Base-by-base conservation (phyloP, 1,140 invertebrate species). In the Macrosteles quadrilineatus region DNA sequence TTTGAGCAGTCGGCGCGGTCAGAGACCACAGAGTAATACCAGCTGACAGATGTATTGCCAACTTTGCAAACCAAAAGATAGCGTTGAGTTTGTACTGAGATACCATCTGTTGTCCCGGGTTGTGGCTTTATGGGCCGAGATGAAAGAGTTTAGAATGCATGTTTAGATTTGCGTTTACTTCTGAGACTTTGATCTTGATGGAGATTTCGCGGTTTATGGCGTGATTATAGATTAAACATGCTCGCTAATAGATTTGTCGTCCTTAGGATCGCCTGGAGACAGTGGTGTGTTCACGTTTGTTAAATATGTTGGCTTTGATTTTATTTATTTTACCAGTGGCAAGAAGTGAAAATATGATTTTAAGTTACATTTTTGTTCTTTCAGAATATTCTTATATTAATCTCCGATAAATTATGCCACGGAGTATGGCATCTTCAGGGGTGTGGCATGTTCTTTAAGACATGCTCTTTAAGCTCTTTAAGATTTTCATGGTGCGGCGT, bases 21-120 rank as follows among this genome's bases (percentile, higher is more conserved):
- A 50, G 14, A 50, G 47, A 50, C 47, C 47, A 19, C 47, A 19
- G 47, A 21, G 47, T 50, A 50, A 50, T n/a, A n/a, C n/a, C n/a
- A 19, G n/a, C 47, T 50, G 47, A 50, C 47, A 50, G n/a, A 50
- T 50, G n/a, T 50, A 50, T 19, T 50, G 47, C 47, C 47, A 50
- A 50, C 47, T 50, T 50, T 50, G 47, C 47, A 50, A 50, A 50
- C 47, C 47, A 50, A 50, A 50, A 50, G 47, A 50, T 50, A 11
- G 21, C 47, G 6, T 19, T 21, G 36, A 17, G 6, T 6, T 40
- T 40, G 36, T 17, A 6, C 36, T 40, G 36, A 40, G 36, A 40
- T 40, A 17, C 36, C 36, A 40, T 40, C 36, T 40, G 36, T 17
- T 9, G 36, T 17, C 36, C 36, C 36, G 36, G 36, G 36, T 9